phyloP scores from a whole-genome alignment of 2,113 vertebrate genomes.

The Epinephelus fuscoguttatus region DNA sequence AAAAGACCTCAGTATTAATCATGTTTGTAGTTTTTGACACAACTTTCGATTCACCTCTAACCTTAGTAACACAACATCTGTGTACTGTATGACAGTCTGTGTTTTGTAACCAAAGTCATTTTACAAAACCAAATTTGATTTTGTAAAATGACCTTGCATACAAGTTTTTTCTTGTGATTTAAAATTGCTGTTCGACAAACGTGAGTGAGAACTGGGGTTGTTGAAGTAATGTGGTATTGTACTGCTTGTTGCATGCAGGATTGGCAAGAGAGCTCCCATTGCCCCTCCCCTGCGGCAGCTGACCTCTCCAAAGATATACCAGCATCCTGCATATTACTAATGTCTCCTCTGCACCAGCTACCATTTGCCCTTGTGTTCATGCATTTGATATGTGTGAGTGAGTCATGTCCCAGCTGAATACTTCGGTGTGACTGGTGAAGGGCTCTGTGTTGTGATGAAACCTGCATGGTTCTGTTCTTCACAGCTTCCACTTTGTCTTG shows the following conservation, averaged over 20 bases:
- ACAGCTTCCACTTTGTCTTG: neutral
- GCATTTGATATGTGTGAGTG: conserved; percentile 22
- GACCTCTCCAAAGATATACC: conserved; percentile 91
- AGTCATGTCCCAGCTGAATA: neutral
- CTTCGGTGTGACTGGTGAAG: neutral
- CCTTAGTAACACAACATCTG: conserved; percentile 25
- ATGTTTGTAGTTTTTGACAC: neutral
- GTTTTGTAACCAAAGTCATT: neutral
- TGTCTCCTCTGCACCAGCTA: conserved; percentile 72
- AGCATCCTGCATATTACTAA: conserved; percentile 91
- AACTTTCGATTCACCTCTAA: conserved; percentile 28
- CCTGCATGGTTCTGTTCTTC: conserved; percentile 10
- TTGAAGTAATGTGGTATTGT: conserved; percentile 92
- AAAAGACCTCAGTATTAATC: neutral
- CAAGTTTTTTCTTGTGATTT: conserved; percentile 84
- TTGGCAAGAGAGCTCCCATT: conserved; percentile 90
- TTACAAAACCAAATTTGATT: neutral
- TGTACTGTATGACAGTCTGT: neutral
- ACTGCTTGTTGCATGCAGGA: conserved; percentile 99
- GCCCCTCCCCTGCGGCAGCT: conserved; percentile 88
- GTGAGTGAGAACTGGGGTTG: conserved; percentile 87
- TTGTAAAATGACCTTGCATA: conserved; percentile 11
- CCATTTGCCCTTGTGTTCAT: conserved; percentile 44
- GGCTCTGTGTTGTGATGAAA: conserved; percentile 4
- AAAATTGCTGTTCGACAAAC: conserved; percentile 88